Evolutionary conservation across 2,797 vertebrate genomes (phyloP).

Genomic region (Lagocephalus sceleratus): DNA sequence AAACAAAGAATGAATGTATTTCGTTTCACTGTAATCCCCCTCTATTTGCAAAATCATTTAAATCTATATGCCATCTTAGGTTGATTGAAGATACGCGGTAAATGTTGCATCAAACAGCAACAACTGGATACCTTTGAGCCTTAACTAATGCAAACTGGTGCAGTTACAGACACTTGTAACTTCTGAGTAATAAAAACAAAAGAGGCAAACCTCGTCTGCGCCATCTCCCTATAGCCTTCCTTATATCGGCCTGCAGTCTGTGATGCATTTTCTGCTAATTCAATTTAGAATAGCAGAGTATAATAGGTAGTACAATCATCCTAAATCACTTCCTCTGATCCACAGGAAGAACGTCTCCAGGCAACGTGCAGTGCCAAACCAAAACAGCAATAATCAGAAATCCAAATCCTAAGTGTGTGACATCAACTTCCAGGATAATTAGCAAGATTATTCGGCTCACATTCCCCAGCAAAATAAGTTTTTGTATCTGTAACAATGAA

Average conservation of each 20-base stretch:
- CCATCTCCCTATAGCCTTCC: slow-evolving; percentile 16
- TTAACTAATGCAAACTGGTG: no score
- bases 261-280: slow-evolving; percentile 46
- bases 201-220: background rate
- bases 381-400: slow-evolving; percentile 42
- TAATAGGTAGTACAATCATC: slow-evolving; percentile 57
- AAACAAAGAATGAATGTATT: no score
- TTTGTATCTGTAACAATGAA: slow-evolving; percentile 15
- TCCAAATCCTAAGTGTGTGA: slow-evolving; percentile 39
- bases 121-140: background rate
- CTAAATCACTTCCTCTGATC: slow-evolving; percentile 43
- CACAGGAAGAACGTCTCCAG: slow-evolving; percentile 49
- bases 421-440: slow-evolving; percentile 40
- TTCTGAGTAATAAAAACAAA: background rate
- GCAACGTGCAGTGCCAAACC: slow-evolving; percentile 49
- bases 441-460: slow-evolving; percentile 37
- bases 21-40: no score
- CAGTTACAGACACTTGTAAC: no score
- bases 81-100: no score
- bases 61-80: no score
- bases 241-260: slow-evolving; percentile 35
- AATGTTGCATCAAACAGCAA: background rate
- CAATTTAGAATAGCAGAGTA: slow-evolving; percentile 55
- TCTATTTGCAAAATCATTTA: no score
- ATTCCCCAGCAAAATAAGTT: slow-evolving; percentile 33